A percentile compares a stretch with the other conserved stretches of the same genome.
phyloP scores from a whole-genome alignment of 2,797 vertebrate species.

The Lepus oiostolus region DNA sequence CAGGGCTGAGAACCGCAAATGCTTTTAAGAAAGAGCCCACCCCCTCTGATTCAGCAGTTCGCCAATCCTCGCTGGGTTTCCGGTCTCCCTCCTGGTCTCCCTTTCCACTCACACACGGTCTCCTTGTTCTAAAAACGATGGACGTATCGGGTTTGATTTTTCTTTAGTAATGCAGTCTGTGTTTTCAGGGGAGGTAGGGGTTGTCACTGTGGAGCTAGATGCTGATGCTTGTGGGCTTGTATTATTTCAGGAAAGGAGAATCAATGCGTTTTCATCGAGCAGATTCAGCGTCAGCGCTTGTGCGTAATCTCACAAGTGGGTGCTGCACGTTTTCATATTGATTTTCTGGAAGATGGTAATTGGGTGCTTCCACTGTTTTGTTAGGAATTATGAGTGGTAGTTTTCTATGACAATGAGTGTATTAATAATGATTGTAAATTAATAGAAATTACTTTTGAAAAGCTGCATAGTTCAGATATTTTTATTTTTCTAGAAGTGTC shows the following conservation, averaged over 20 bases:
- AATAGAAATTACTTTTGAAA: slow-evolving; percentile 34
- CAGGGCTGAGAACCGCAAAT: not conserved
- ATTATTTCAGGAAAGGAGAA: slow-evolving; percentile 61
- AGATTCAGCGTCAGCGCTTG: not conserved
- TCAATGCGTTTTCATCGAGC: slow-evolving; percentile 1
- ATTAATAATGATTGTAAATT: slow-evolving; percentile 38
- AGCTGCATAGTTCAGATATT: slow-evolving; percentile 14
- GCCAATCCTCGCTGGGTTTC: not conserved
- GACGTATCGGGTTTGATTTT: not conserved
- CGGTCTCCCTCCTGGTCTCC: not conserved
- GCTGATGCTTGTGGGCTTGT: not conserved
- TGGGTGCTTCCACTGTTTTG: slow-evolving; percentile 32
- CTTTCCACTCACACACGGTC: not conserved
- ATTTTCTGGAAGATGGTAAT: not conserved
- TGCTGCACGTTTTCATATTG: not conserved
- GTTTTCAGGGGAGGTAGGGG: not conserved
- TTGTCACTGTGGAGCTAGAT: slow-evolving; percentile 37
- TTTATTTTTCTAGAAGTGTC: slow-evolving; percentile 57
- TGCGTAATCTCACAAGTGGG: not conserved
- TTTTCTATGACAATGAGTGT: slow-evolving; percentile 19
- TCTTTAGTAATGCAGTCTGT: not conserved
- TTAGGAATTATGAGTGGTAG: not conserved
- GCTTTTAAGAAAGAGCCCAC: not conserved
- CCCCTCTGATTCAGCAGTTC: not conserved
- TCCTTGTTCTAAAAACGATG: not conserved